Percentiles rank a stretch among this genome's conserved stretches.
These are phyloP conservation scores for Eristalis tenax DNA, from an alignment of 2,888 invertebrate species.

Conservation along the genomic window DNA sequence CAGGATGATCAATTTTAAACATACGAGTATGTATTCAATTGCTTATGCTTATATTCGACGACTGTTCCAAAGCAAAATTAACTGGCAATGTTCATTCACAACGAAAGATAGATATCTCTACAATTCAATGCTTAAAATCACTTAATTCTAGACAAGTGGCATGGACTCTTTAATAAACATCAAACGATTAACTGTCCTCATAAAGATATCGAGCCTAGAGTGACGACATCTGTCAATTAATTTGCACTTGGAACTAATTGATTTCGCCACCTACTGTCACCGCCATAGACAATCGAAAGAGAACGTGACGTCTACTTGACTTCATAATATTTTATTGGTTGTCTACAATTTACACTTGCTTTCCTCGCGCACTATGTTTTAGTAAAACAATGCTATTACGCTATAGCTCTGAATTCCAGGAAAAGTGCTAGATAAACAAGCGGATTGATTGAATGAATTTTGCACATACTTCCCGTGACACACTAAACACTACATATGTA, in stretches of 20 bases:
- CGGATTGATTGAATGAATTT: background rate
- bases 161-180: background rate
- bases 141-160: background rate
- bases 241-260: constrained; percentile 13
- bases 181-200: background rate
- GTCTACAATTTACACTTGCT: background rate
- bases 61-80: too few species aligned
- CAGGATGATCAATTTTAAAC: too few species aligned
- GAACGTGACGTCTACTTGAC: background rate
- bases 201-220: background rate
- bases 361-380: background rate
- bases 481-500: background rate
- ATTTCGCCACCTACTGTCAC: background rate
- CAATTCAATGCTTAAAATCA: background rate
- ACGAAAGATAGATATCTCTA: background rate
- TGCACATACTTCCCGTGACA: background rate
- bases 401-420: background rate
- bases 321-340: background rate
- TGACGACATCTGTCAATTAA: constrained; percentile 3
- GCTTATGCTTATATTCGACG: too few species aligned
- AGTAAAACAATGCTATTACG: too few species aligned
- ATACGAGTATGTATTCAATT: too few species aligned
- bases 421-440: too few species aligned
- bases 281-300: background rate
- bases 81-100: too few species aligned